Evolutionary conservation across 2,113 vertebrate species (phyloP), one percentile per base, ranked within the genome.

Genomic region (Taxidea taxus): DNA sequence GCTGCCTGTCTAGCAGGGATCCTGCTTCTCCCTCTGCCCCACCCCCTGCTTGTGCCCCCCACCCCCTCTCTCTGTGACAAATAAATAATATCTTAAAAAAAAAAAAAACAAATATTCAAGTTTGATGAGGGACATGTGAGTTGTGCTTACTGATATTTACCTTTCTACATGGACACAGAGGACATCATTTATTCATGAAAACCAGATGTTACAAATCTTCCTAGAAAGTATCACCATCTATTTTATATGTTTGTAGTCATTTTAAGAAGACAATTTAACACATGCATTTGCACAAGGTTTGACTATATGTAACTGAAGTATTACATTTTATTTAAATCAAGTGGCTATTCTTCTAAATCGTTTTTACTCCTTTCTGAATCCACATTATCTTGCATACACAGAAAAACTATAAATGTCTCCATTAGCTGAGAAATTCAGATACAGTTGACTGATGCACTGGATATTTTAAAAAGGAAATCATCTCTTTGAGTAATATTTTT

Each of bases 241-340:
- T 54, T 90, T 82, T 88, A 54, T 85, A 93, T 60, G 62, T 86
- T 14, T 84, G 2, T 39, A 70, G 6, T 66, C 25, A 60, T 89
- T 86, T 94, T 82, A 95, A 87, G 37, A 80, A 95, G 58, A 75
- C 18, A 68, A 47, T 91, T 47, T 88, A 96, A 16, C 8, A 80
- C 21, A 74, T 31, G 21, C 20, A 64, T 6, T 77, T 85, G 12
- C 6, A 88, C 51, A 51, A 78, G 2, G 0, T 94, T 95, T 87
- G 60, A 66, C 94, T 84, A 39, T 37, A 44, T 66, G 70, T 89
- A 25, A 39, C 27, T 91, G 56, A 74, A 74, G 56, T 21, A 68
- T 87, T 68, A 72, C 25, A 72, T 93, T 94, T 83, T 29, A 77
- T 31, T 80, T 94, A 66, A 6, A 62, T 66, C n/a, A 89, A 94